Evolutionary conservation across 2,888 invertebrate species (phyloP), one percentile per base, ranked within the genome.

Genomic region (Agrochola lota): DNA sequence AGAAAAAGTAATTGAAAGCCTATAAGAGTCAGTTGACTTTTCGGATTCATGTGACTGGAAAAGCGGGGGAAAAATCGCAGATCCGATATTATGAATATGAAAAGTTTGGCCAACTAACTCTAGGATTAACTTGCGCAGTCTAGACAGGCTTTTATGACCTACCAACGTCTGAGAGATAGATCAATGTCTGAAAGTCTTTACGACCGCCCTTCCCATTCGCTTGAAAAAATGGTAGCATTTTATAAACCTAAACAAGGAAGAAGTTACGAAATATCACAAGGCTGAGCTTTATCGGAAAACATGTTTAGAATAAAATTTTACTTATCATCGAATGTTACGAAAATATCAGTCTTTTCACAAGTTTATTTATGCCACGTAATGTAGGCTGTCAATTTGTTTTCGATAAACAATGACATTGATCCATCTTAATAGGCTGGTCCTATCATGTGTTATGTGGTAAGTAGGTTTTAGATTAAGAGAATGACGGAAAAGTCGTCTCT

Each of bases 311-410:
- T 66, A 78, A 40, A 43, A 57, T 30, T 11, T 15, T 7, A 77
- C n/a, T 52, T 71, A 71, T 52, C 64, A 59, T 35, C 17, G 26
- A 52, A 59, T 78, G 52, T 66, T 71, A 78, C 49, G n/a, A 64
- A 71, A 64, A 78, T 52, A 71, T 43, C 49, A 5, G 35, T 35
- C 17, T 52, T n/a, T 35, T 68, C 52, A 52, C 23, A 23, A 35
- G 17, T 67, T 67, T 57, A 57, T 49, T 49, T 69, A 64, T 52
- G 8, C 5, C 8, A 40, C 7, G 7, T 40, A 55, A 83, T 76
- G 57, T 77, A 71, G 74, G 76, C n/a, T 64, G 80, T 84, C 64
- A 69, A 74, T 77, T 59, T 69, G 7, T 6, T 75, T 52, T 9
- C 26, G 43, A 77, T 57, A 63, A 73, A 73, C 23, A 59, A 30